Evolutionary conservation across 2,113 vertebrate genomes (phyloP), one percentile per base, ranked within the genome.

Genomic region (Crotophaga sulcirostris): DNA sequence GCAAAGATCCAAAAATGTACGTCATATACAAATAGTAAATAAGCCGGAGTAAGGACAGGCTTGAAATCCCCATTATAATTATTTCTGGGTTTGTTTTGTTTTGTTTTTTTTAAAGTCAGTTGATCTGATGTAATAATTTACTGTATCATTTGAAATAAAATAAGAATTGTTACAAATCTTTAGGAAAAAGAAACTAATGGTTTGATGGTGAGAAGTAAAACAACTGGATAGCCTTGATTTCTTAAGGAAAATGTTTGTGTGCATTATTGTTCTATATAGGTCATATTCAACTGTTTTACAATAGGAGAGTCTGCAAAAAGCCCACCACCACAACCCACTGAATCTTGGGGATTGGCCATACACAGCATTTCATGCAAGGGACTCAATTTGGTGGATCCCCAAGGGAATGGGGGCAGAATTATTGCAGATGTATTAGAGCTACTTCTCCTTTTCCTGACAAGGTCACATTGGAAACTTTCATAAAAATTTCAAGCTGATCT

Each of bases 391-490:
- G 3, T 58, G 19, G 47, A 40, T 96, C 74, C 64, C 64, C 70
- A 76, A 38, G 66, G 58, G 49, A 70, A 21, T 1, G 4, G 38
- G 33, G 15, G 31, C 15, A 84, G 93, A 95, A 69, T 55, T 47
- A 76, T 45, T 94, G 94, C 40, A 68, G 42, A 81, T 81, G 96
- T 96, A n/a, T 87, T 81, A 94, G 25, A 79, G 24, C 63, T 73
- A 47, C 42, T 96, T 77, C 75, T 93, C 69, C 11, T 16, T 94
- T 92, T 78, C 74, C 70, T 16, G 9, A 77, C 34, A 97, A 97
- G 85, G 92, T 97, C 91, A 97, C 84, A 12, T 58, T 97, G 93
- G 62, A 84, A 95, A 94, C 64, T 80, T 97, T 6, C 52, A 92
- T 67, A 62, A 96, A 95, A 93, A 62, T 83, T 80, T 94, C 38